phyloP scores from a whole-genome alignment of 2,797 vertebrate species.

The Typhlichthys eigenmanni region DNA sequence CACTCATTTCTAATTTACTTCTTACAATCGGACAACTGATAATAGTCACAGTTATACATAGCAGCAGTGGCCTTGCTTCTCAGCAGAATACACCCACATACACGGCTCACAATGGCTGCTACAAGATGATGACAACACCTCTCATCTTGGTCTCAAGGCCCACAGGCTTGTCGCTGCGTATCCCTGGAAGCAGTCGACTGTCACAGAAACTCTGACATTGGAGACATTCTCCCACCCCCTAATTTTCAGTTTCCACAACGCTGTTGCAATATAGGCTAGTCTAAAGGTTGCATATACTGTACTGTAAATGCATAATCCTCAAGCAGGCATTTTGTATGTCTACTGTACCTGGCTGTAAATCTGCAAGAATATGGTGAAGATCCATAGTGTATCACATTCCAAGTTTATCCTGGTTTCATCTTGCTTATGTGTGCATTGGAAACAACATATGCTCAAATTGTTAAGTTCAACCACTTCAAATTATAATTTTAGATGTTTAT shows the following conservation, averaged over 20 bases:
- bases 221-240: conserved; percentile 1
- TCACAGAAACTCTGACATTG: conserved; percentile 8
- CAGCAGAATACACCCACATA: conserved; percentile 35
- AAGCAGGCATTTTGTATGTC: background rate
- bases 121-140: conserved; percentile 15
- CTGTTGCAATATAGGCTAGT: conserved; percentile 3
- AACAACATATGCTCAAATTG: background rate
- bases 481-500: too few relatives aligned
- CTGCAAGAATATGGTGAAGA: background rate
- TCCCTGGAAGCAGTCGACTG: conserved; percentile 7
- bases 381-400: background rate
- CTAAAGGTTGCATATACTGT: conserved; percentile 10
- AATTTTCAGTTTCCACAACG: background rate
- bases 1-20: conserved; percentile 2
- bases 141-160: conserved; percentile 19
- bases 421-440: background rate
- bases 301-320: conserved; percentile 21
- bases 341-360: background rate
- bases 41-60: conserved; percentile 11
- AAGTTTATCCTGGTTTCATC: background rate
- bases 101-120: conserved; percentile 31
- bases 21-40: too few relatives aligned
- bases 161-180: conserved; percentile 5
- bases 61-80: conserved; percentile 37
- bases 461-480: too few relatives aligned